These are phyloP conservation scores for Onthophagus sagittarius DNA, from an alignment of 2,888 invertebrate genomes.

Conservation along the genomic window DNA sequence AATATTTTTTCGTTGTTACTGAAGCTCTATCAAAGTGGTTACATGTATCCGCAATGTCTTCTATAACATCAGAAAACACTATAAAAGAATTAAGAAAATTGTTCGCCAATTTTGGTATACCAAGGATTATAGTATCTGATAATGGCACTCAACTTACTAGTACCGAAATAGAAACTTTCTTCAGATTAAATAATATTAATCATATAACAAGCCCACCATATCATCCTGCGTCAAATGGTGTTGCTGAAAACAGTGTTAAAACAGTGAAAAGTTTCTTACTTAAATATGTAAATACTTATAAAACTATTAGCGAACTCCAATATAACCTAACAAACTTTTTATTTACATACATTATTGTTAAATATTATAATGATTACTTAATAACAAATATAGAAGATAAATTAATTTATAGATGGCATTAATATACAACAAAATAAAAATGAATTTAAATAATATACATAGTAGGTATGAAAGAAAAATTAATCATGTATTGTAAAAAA, in stretches of 20 bases:
- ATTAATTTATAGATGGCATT: no score
- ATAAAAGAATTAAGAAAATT: constrained; percentile 18
- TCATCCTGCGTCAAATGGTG: constrained; percentile 27
- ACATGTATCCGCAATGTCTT: constrained; percentile 16
- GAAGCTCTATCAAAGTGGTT: constrained; percentile 24
- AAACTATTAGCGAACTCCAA: not conserved
- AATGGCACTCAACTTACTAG: constrained; percentile 25
- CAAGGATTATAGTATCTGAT: constrained; percentile 25
- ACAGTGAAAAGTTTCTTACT: constrained; percentile 19
- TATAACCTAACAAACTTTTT: not conserved
- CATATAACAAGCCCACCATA: constrained; percentile 26
- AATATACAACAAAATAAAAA: no score
- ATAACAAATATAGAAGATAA: no score
- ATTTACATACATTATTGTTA: no score
- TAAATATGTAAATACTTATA: not conserved
- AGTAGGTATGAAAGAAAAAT: no score
- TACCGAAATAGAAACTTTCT: constrained; percentile 25
- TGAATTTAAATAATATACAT: no score
- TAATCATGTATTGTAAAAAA: no score
- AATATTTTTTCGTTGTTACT: constrained; percentile 20
- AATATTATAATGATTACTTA: no score
- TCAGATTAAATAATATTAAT: constrained; percentile 22
- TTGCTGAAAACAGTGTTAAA: constrained; percentile 30
- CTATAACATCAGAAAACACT: constrained; percentile 6
- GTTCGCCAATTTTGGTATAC: constrained; percentile 27